Evolutionary conservation across 2,113 vertebrate species (phyloP).

Genomic region (Casuarius casuarius): DNA sequence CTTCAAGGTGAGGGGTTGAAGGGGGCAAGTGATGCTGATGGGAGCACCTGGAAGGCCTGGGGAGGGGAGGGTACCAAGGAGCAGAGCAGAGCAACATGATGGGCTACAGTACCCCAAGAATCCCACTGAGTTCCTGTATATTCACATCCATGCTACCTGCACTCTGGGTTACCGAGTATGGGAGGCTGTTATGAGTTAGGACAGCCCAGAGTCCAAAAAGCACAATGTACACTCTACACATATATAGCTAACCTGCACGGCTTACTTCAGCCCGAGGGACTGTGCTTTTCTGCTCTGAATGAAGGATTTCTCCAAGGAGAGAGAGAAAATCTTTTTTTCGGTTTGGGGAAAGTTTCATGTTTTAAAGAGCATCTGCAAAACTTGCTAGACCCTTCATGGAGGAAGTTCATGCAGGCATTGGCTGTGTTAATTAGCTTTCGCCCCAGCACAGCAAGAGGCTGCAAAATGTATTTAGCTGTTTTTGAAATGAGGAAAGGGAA

Average conservation of each 20-base stretch:
- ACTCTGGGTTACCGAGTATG: neutral
- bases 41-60: neutral
- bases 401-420: neutral
- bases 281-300: neutral
- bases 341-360: neutral
- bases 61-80: neutral
- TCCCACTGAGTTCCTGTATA: neutral
- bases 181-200: neutral
- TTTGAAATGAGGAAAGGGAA: neutral
- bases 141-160: neutral
- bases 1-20: neutral
- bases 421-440: neutral
- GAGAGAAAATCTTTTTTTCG: neutral
- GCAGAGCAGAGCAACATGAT: neutral
- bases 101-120: neutral
- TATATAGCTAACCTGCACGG: neutral
- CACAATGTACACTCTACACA: neutral
- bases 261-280: neutral
- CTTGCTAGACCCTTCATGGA: neutral
- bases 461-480: neutral
- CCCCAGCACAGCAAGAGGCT: neutral
- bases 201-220: neutral
- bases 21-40: accelerated
- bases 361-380: neutral
- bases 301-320: neutral